These are phyloP conservation scores for Pholis gunnellus DNA, from an alignment of 2,113 vertebrate genomes.

Conservation along the genomic window DNA sequence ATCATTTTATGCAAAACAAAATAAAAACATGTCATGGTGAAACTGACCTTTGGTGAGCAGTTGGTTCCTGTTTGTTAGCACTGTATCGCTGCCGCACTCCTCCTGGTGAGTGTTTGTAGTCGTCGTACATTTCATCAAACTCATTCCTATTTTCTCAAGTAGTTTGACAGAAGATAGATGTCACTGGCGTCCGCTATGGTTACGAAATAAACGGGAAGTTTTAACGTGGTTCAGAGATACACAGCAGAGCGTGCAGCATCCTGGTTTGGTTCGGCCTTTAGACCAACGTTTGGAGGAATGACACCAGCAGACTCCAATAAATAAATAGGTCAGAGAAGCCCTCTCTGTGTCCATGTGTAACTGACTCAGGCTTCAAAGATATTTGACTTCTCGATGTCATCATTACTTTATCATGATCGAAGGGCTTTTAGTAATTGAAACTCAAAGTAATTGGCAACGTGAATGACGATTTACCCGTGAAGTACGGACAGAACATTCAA, in stretches of 20 bases:
- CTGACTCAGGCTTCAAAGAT: not conserved
- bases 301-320: not conserved
- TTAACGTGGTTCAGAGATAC: not conserved
- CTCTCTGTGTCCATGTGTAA: not conserved
- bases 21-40: not conserved
- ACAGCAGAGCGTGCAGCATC: not conserved
- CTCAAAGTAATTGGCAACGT: not conserved
- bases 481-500: not conserved
- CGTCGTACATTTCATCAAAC: not conserved
- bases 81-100: not conserved
- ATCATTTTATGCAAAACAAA: not conserved
- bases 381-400: not conserved
- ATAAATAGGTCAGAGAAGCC: not conserved
- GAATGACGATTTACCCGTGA: not conserved
- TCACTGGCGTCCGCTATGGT: not conserved
- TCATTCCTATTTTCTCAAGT: not conserved
- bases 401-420: not conserved
- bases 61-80: not conserved
- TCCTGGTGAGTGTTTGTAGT: not conserved
- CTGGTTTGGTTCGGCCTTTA: not conserved
- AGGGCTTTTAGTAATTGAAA: not conserved
- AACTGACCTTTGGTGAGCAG: not conserved
- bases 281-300: not conserved
- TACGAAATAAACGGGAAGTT: not conserved
- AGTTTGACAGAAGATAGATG: conserved; percentile 13